Percentiles rank a stretch among this genome's conserved stretches.
phyloP scores from a whole-genome alignment of 2,888 invertebrate genomes.

The Yponomeuta plumbellus region DNA sequence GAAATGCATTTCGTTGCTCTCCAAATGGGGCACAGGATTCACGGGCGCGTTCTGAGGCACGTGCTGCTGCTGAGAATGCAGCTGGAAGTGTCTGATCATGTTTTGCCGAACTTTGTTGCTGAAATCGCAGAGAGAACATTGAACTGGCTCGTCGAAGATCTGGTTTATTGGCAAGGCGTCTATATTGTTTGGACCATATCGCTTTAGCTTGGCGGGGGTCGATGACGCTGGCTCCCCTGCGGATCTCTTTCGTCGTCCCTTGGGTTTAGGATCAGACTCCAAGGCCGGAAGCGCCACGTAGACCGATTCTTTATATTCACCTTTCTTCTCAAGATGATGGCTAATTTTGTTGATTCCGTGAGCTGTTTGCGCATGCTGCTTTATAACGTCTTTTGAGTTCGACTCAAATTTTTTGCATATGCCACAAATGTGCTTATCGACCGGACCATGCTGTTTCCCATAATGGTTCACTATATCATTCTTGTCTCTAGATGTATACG shows the following conservation, averaged over 20 bases:
- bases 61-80: conserved; percentile 79
- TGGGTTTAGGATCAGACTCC: conserved; percentile 17
- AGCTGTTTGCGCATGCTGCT: conserved; percentile 33
- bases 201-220: conserved; percentile 34
- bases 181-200: conserved; percentile 78
- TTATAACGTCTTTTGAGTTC: conserved; percentile 19
- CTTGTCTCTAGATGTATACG: conserved; percentile 20
- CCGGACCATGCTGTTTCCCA: conserved; percentile 21
- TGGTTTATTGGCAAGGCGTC: conserved; percentile 79
- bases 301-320: conserved; percentile 7
- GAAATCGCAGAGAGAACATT: conserved; percentile 82
- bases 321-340: background rate
- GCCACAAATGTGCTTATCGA: conserved; percentile 30
- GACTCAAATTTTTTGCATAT: conserved; percentile 28
- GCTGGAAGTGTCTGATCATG: conserved; percentile 81
- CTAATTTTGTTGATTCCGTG: conserved; percentile 29
- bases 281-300: conserved; percentile 13
- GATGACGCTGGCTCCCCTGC: conserved; percentile 11
- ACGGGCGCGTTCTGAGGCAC: conserved; percentile 83
- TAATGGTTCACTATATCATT: conserved; percentile 40
- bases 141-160: conserved; percentile 77
- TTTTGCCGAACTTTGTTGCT: conserved; percentile 83
- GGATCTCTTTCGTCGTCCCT: conserved; percentile 13
- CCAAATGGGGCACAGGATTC: conserved; percentile 88
- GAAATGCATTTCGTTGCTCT: conserved; percentile 86